Conservation (phyloP, 2,797 vertebrate species). For the Sebastes ruberrimus region DNA sequence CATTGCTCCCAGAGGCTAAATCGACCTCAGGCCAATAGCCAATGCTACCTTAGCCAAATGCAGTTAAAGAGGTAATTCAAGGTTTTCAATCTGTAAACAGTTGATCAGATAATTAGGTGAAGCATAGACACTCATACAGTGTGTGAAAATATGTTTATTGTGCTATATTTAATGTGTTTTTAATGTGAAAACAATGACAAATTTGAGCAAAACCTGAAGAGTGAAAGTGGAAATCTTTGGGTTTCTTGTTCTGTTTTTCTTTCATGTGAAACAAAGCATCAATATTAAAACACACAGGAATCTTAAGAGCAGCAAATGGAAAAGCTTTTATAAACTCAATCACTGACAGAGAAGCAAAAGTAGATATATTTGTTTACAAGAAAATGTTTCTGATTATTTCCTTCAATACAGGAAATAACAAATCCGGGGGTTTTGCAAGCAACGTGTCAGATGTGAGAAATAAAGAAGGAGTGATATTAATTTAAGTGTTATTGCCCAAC, state of each 20-base stretch:
- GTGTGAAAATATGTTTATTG: background rate
- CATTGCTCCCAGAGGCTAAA: background rate
- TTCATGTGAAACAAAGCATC: background rate
- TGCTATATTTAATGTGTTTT: background rate
- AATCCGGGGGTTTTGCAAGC: background rate
- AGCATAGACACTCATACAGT: background rate
- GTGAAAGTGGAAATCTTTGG: background rate
- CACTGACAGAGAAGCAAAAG: background rate
- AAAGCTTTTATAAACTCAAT: background rate
- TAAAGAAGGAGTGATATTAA: constrained; percentile 12
- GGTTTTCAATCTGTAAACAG: too few species aligned
- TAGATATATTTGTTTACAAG: background rate
- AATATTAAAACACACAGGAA: background rate
- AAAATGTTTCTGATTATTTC: background rate
- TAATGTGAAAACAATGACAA: background rate
- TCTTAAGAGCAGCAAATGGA: background rate
- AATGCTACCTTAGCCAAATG: background rate
- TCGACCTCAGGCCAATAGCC: background rate
- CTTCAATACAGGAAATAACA: background rate
- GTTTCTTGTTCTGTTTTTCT: background rate
- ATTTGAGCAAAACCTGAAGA: background rate
- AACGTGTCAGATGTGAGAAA: background rate
- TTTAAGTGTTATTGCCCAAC: constrained; percentile 13
- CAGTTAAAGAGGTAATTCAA: too few species aligned
- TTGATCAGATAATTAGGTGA: too few species aligned